Evolutionary conservation across 2,888 invertebrate species (phyloP), one percentile per base, ranked within the genome.

Genomic region (Euphydryas editha): DNA sequence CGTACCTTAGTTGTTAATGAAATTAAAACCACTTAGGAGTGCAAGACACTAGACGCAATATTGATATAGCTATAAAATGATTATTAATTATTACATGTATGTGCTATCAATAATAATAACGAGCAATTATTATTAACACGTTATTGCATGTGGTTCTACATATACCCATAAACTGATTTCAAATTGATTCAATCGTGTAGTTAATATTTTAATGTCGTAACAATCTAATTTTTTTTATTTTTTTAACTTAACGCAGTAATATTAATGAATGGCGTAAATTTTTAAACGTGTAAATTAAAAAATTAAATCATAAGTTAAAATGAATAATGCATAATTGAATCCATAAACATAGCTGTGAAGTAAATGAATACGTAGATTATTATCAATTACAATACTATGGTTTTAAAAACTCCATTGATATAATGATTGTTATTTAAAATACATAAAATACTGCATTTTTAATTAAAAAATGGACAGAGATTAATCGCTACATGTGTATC

Each of bases 401-500:
- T n/a, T 15, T 51, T 20, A 7, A 51, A 24, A 51, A 51, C 1
- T 24, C n/a, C n/a, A 24, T 20, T 13, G 20, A 10, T 20, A 20
- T 13, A 24, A 13, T 36, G 24, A 36, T 54, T 36, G 36, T 7
- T 0, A 54, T 36, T 30, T 36, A 54, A 30, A 11, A 36, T 36
- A 11, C 56, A 59, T 2, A 47, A 47, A 37, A 18, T 15, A 17
- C 39, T 15, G 36, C 46, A 30, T 17, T 59, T 54, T 54, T 30
- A 36, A 54, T 54, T 54, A 36, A 36, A 54, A 54, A 11, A n/a
- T 7, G 30, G 54, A 54, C 54, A 36, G 17, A 30, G 62, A 67
- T 59, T 47, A 59, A 67, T 67, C 67, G 59, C 62, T 37, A 67
- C 67, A 62, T 55, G 62, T 67, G 67, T 55, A 39, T 49, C 54